Percentiles rank a stretch among this genome's conserved stretches.
Conservation (phyloP, 2,888 invertebrate species). For the Aplocera efformata region DNA sequence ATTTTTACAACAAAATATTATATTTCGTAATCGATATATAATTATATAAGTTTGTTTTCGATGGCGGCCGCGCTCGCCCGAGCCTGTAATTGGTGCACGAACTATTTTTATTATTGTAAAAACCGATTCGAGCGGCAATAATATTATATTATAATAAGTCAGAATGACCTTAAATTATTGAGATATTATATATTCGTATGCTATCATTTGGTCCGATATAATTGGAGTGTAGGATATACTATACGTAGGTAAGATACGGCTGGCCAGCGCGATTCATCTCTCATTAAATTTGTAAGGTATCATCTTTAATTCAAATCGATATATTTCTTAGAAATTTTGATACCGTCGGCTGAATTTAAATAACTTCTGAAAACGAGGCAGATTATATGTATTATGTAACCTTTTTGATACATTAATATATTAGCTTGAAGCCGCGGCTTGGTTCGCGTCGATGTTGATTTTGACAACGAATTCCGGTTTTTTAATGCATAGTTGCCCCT, state of each 20-base stretch:
- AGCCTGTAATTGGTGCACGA: constrained; percentile 24
- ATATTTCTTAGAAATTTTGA: constrained; percentile 24
- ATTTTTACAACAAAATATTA: too few relatives aligned
- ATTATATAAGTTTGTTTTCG: constrained; percentile 8
- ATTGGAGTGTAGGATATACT: constrained; percentile 57
- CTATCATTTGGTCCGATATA: constrained; percentile 59
- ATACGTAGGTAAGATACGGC: constrained; percentile 50
- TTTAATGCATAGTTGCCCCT: too few relatives aligned
- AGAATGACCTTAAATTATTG: constrained; percentile 52
- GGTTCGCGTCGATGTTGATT: too few relatives aligned
- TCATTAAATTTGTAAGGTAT: constrained; percentile 50
- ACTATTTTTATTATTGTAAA: constrained; percentile 28
- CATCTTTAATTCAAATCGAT: constrained; percentile 22
- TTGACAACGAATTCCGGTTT: too few relatives aligned
- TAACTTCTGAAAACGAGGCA: constrained; percentile 13
- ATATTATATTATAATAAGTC: constrained; percentile 47
- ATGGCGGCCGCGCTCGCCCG: constrained; percentile 17
- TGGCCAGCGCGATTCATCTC: constrained; percentile 49
- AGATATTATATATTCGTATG: constrained; percentile 59
- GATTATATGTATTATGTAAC: constrained; percentile 9
- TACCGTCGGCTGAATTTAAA: constrained; percentile 8
- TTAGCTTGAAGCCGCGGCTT: too few relatives aligned
- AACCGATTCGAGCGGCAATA: constrained; percentile 27
- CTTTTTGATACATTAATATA: neutral
- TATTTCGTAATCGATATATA: constrained; percentile 12